Percentiles rank a stretch among this genome's conserved stretches.
phyloP scores from a whole-genome alignment of 2,888 invertebrate genomes.

The Eutolmus rufibarbis region DNA sequence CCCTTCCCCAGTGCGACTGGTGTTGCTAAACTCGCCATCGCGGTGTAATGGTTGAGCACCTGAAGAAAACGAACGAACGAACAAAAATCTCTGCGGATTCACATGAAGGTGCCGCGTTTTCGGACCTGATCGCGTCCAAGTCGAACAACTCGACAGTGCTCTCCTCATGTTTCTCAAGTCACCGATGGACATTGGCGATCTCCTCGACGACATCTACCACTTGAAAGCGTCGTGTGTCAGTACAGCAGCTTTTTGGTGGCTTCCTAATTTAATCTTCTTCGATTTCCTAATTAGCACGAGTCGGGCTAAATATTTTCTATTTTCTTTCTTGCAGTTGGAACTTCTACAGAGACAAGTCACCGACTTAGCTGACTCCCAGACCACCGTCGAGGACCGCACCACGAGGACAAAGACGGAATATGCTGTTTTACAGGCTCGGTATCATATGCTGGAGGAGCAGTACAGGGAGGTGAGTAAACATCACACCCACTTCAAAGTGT shows the following conservation, averaged over 20 bases:
- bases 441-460: constrained; percentile 88
- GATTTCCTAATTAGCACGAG: neutral
- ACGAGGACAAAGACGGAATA: constrained; percentile 91
- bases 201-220: constrained; percentile 59
- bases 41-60: neutral
- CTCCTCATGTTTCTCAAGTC: neutral
- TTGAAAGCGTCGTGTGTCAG: constrained; percentile 62
- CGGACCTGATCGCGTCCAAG: neutral
- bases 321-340: constrained; percentile 74
- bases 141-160: neutral
- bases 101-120: neutral
- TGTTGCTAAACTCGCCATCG: neutral
- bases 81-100: neutral
- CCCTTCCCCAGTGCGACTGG: neutral
- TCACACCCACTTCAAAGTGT: neutral
- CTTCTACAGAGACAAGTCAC: constrained; percentile 92
- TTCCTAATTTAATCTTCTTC: constrained; percentile 30
- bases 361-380: constrained; percentile 86
- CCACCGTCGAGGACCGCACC: constrained; percentile 86
- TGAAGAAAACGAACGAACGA: neutral
- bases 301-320: constrained; percentile 29
- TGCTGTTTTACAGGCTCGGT: constrained; percentile 87
- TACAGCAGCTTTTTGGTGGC: constrained; percentile 45
- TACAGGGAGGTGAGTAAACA: constrained; percentile 68
- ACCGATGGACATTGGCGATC: constrained; percentile 61